Conservation (phyloP, 2,888 invertebrate genomes). For the Girardia tigrina region DNA sequence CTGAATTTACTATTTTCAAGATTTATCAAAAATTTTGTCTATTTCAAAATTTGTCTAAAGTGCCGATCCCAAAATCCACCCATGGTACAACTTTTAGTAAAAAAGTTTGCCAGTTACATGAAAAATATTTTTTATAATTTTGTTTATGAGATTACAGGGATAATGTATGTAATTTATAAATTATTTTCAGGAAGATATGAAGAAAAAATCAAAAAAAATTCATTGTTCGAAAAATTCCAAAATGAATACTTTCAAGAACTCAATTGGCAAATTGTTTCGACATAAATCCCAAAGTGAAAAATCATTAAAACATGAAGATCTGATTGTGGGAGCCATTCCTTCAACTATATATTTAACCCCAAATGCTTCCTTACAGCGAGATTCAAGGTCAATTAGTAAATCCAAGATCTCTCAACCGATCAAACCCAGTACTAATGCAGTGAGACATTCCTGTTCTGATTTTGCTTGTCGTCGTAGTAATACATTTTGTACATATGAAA, state of each 20-base stretch:
- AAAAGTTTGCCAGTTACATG: too few relatives aligned
- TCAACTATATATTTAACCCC: constrained; percentile 6
- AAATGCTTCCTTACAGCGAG: constrained; percentile 9
- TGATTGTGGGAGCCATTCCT: background rate
- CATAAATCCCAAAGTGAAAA: constrained; percentile 5
- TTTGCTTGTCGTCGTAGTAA: constrained; percentile 2
- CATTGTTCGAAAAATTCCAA: constrained; percentile 13
- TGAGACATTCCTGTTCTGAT: constrained; percentile 16
- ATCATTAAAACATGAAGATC: constrained; percentile 11
- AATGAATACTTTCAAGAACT: background rate
- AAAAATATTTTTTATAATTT: too few relatives aligned
- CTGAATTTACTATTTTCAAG: too few relatives aligned
- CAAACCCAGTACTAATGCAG: background rate
- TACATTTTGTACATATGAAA: constrained; percentile 9
- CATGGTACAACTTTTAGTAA: too few relatives aligned
- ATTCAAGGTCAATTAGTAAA: background rate
- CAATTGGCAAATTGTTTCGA: background rate
- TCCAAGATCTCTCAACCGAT: background rate
- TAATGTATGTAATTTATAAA: too few relatives aligned
- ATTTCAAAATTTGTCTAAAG: too few relatives aligned
- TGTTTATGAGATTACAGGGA: too few relatives aligned
- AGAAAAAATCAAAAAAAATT: background rate
- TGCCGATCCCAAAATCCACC: too few relatives aligned
- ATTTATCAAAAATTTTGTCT: too few relatives aligned
- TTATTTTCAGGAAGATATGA: constrained; percentile 9